Evolutionary conservation across 2,888 invertebrate genomes (phyloP).

Genomic region (Drosophila prostipennis): DNA sequence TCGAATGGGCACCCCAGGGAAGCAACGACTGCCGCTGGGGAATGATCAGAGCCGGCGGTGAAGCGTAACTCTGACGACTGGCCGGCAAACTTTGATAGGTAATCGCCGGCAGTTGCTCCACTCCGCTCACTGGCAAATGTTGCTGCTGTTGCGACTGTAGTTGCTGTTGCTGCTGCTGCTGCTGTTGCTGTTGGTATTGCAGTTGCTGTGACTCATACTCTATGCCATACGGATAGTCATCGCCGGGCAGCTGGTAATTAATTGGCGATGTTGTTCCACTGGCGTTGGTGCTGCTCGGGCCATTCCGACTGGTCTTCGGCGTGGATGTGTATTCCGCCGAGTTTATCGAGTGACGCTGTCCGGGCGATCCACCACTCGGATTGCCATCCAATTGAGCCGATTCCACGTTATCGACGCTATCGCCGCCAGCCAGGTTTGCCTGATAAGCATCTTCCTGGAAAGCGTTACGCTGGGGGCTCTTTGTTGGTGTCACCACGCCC

Average conservation of each 20-base stretch:
- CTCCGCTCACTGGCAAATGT: constrained; percentile 41
- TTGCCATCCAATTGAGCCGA: constrained; percentile 29
- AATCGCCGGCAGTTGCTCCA: constrained; percentile 44
- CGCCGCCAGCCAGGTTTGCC: constrained; percentile 42
- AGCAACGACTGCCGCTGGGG: constrained; percentile 87
- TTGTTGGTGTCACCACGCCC: constrained; percentile 60
- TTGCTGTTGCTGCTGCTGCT: constrained; percentile 32
- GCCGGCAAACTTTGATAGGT: constrained; percentile 36
- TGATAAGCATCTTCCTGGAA: constrained; percentile 76
- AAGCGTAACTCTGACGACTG: constrained; percentile 67
- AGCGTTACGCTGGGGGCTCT: constrained; percentile 69
- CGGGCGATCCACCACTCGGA: constrained; percentile 51
- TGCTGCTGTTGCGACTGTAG: constrained; percentile 12
- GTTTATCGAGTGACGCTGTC: constrained; percentile 77
- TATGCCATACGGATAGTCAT: constrained; percentile 66
- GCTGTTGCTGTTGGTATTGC: constrained; percentile 49
- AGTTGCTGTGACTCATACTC: constrained; percentile 61
- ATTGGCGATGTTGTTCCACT: constrained; percentile 69
- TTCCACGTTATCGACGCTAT: constrained; percentile 57
- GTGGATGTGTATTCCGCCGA: constrained; percentile 78
- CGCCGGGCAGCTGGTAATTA: constrained; percentile 69
- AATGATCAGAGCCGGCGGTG: constrained; percentile 76
- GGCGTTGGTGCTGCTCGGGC: constrained; percentile 27
- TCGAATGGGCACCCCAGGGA: constrained; percentile 90
- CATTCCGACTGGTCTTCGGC: constrained; percentile 65